Evolutionary conservation across 2,888 invertebrate species (phyloP).

Genomic region (Euplagia quadripunctaria): DNA sequence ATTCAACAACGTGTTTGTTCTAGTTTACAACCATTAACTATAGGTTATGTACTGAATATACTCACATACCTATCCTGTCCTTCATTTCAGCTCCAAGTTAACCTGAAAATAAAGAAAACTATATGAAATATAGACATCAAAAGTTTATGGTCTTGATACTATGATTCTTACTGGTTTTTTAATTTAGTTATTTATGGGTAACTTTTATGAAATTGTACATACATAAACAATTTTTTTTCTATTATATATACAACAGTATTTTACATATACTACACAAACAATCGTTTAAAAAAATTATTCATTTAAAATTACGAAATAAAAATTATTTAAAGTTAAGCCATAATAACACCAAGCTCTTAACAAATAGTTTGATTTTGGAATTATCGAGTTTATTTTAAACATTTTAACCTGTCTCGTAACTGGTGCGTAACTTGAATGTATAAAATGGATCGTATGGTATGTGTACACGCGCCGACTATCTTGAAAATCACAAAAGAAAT

Average conservation of each 20-base stretch:
- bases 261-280: too few relatives aligned
- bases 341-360: too few relatives aligned
- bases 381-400: neutral
- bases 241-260: too few relatives aligned
- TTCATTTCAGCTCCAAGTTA: conserved; percentile 74
- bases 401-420: neutral
- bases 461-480: conserved; percentile 12
- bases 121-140: neutral
- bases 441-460: neutral
- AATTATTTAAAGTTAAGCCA: too few relatives aligned
- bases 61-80: conserved; percentile 71
- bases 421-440: neutral
- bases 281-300: too few relatives aligned
- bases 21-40: too few relatives aligned
- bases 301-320: too few relatives aligned
- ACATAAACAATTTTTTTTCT: too few relatives aligned
- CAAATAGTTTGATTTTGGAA: neutral
- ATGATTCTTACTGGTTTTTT: too few relatives aligned
- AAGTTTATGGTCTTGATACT: too few relatives aligned
- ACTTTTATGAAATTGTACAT: too few relatives aligned
- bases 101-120: conserved; percentile 64
- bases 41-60: conserved; percentile 12
- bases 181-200: too few relatives aligned
- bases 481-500: conserved; percentile 17
- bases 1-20: neutral